Evolutionary conservation across 2,113 vertebrate species (phyloP).

Genomic region (Rhinichthys klamathensis): DNA sequence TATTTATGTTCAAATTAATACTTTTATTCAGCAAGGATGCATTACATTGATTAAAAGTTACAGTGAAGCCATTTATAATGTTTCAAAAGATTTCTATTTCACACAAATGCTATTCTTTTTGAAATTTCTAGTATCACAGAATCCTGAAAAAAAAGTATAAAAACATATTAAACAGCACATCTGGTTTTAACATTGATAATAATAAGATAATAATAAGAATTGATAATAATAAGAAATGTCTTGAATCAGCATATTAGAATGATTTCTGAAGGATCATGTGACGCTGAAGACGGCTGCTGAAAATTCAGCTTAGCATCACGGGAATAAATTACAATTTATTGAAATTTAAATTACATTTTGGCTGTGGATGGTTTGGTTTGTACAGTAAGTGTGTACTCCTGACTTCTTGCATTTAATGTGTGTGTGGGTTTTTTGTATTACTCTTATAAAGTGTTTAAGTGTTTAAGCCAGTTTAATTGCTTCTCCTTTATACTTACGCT

Average conservation of each 20-base stretch:
- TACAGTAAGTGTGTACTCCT: not conserved
- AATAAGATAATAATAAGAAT: no score
- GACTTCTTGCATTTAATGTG: not conserved
- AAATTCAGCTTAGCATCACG: not conserved
- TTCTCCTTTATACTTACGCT: slow-evolving; percentile 34
- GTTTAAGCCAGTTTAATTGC: slow-evolving; percentile 7
- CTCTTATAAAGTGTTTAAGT: slow-evolving; percentile 1
- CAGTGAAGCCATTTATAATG: no score
- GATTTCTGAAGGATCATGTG: not conserved
- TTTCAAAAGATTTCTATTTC: no score
- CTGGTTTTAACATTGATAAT: no score
- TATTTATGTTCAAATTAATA: not conserved
- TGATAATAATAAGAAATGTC: no score
- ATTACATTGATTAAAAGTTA: no score
- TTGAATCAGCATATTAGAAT: not conserved
- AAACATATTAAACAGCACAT: no score
- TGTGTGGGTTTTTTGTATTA: not conserved
- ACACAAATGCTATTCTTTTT: no score
- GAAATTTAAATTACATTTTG: no score
- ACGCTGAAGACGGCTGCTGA: not conserved
- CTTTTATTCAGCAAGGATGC: no score
- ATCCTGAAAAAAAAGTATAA: no score
- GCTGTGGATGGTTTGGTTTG: not conserved
- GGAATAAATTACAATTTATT: not conserved
- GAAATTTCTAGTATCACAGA: no score